These are phyloP conservation scores for Chaetophractus vellerosus DNA, from an alignment of 2,797 vertebrate species.

Conservation along the genomic window DNA sequence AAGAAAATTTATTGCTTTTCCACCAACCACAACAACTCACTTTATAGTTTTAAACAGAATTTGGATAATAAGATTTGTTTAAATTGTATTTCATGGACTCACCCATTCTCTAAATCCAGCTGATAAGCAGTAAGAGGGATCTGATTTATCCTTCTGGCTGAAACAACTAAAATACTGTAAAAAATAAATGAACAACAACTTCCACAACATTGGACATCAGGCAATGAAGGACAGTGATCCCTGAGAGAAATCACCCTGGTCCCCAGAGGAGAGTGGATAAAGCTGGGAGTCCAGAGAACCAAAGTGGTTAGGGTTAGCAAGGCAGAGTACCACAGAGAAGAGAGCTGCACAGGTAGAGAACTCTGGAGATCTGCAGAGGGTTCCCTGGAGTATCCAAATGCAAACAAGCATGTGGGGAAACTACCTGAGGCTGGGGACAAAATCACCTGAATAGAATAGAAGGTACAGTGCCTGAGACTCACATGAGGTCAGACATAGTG, in stretches of 20 bases:
- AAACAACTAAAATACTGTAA: background rate
- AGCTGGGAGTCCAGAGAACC: background rate
- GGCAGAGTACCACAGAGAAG: background rate
- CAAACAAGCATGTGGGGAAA: background rate
- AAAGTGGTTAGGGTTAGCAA: background rate
- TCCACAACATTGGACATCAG: background rate
- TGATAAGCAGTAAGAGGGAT: background rate
- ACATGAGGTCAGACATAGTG: no score
- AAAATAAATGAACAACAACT: background rate
- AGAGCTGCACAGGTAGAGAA: background rate
- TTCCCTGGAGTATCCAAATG: background rate
- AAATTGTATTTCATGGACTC: background rate
- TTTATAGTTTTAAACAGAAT: constrained; percentile 11
- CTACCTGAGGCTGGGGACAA: background rate
- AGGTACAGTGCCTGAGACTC: background rate
- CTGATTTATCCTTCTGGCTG: background rate
- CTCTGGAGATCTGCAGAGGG: background rate
- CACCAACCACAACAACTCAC: background rate
- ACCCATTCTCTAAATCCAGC: background rate
- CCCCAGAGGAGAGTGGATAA: background rate
- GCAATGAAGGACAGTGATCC: background rate
- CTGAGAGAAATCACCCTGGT: background rate
- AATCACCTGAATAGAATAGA: background rate
- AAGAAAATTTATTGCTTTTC: background rate
- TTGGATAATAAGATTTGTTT: background rate